These are phyloP conservation scores for Gambusia affinis DNA, from an alignment of 2,113 vertebrate genomes.

Conservation along the genomic window DNA sequence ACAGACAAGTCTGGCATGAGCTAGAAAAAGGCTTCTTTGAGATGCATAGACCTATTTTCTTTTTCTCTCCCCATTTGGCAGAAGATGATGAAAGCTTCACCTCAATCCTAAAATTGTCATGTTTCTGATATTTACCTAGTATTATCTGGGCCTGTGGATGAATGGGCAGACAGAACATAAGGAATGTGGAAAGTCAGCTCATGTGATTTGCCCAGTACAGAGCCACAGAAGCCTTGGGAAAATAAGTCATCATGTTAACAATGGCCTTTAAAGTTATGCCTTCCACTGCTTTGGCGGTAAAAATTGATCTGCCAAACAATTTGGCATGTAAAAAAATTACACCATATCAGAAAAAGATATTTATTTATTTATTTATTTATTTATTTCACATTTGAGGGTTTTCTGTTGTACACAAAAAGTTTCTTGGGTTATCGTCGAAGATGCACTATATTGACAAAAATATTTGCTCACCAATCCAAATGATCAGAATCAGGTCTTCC, in stretches of 20 bases:
- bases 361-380: too few relatives aligned
- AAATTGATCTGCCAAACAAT: constrained; percentile 29
- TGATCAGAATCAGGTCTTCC: too few relatives aligned
- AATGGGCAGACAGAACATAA: constrained; percentile 88
- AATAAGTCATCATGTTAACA: constrained; percentile 71
- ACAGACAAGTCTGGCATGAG: constrained; percentile 33
- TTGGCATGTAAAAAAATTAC: not conserved
- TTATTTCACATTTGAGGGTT: not conserved
- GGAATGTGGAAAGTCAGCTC: constrained; percentile 82
- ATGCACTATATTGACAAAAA: too few relatives aligned
- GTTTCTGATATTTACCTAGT: constrained; percentile 87
- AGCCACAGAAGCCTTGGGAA: constrained; percentile 74
- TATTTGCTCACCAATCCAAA: too few relatives aligned
- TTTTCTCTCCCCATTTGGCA: constrained; percentile 69
- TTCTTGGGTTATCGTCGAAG: not conserved
- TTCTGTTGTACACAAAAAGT: not conserved
- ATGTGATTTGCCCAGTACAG: constrained; percentile 74
- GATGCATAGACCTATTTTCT: constrained; percentile 38
- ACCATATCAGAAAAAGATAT: too few relatives aligned
- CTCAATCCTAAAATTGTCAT: constrained; percentile 87
- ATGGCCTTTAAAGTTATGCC: constrained; percentile 66
- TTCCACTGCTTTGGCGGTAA: constrained; percentile 24
- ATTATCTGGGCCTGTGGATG: constrained; percentile 87
- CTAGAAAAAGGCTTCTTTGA: constrained; percentile 48
- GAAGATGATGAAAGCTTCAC: constrained; percentile 80